Base-by-base conservation (phyloP, 2,797 vertebrate genomes). In the Astyanax mexicanus region DNA sequence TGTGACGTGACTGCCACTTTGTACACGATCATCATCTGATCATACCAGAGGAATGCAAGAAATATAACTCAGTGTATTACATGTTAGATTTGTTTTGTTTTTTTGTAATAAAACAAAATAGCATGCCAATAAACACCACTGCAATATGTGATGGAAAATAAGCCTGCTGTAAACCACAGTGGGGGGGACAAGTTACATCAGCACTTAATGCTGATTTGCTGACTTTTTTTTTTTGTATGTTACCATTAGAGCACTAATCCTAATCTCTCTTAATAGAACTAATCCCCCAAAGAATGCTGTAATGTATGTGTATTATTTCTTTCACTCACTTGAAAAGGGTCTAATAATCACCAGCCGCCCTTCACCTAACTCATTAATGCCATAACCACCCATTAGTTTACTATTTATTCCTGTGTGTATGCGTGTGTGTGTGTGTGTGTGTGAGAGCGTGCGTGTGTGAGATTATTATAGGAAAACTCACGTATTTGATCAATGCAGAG, bases 401-500 rank as follows among this genome's bases (percentile, higher is more conserved):
- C 12, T 40, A 44, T 47, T 66, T 58, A 40, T 13, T 40, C 38
- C 10, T 51, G 40, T 35, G 25, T 17, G 37, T 17, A 47, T 73
- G 3, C 42, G 15, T 2, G 66, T 1, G 11, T 42, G 21, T n/a
- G 15, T 2, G 66, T 1, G 11, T 42, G 21, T 51, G 40, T 35
- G 25, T 17, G 37, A 17, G 47, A 73, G 3, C 42, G 15, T 2
- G 66, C 1, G 11, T 42, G 21, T n/a, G n/a, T n/a, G 11, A 38
- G 11, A 55, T 61, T 67, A 49, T 49, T 47, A 44, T 47, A 67
- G 23, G 25, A 32, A 19, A 6, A 10, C 29, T 44, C 52, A 42
- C 10, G 15, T 51, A 75, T 77, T 73, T 78, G 70, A 58, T 67
- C 47, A 74, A 57, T n/a, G n/a, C n/a, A n/a, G n/a, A n/a, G n/a